Evolutionary conservation across 1,140 invertebrate genomes (phyloP).

Genomic region (Bombus pyrosoma): DNA sequence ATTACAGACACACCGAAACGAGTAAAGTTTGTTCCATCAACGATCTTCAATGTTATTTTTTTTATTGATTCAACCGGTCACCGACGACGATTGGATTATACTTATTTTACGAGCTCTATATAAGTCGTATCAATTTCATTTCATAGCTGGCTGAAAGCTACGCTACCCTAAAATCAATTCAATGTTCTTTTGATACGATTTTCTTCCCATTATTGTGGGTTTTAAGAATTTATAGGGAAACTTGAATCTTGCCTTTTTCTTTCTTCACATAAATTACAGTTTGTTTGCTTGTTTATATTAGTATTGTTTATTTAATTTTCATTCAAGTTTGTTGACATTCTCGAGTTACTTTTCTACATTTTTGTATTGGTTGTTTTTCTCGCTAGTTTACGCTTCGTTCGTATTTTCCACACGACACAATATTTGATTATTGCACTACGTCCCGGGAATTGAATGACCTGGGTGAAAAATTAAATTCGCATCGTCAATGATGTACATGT

Average conservation of each 20-base stretch:
- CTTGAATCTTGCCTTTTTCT: not conserved
- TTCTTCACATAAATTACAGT: not conserved
- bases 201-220: not conserved
- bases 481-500: too few relatives aligned
- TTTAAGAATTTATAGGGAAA: not conserved
- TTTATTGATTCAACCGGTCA: not conserved
- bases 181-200: not conserved
- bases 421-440: too few relatives aligned
- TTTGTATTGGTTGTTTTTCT: too few relatives aligned
- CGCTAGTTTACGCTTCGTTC: too few relatives aligned
- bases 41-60: constrained; percentile 10
- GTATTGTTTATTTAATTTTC: too few relatives aligned
- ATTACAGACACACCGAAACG: not conserved
- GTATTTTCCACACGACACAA: too few relatives aligned
- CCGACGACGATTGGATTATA: not conserved
- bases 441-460: too few relatives aligned
- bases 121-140: constrained; percentile 30
- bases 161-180: not conserved
- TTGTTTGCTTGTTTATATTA: not conserved
- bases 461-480: too few relatives aligned
- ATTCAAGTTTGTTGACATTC: too few relatives aligned
- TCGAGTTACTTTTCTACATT: too few relatives aligned
- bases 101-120: not conserved
- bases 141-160: not conserved
- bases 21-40: not conserved